Percentiles rank a stretch among this genome's conserved stretches.
These are phyloP conservation scores for Temnothorax nylanderi DNA, from an alignment of 1,140 invertebrate species.

Conservation along the genomic window DNA sequence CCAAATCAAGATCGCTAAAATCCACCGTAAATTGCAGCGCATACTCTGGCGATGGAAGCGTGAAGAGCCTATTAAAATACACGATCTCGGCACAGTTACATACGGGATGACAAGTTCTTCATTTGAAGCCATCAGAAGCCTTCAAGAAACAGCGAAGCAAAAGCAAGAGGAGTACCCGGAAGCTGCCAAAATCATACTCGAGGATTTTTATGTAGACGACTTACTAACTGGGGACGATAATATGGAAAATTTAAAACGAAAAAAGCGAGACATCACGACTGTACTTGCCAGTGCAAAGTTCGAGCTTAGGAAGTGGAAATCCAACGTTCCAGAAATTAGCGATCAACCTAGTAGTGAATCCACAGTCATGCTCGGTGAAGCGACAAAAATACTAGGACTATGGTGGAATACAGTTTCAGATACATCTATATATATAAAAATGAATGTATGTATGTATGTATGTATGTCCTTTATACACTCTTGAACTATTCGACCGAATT, in stretches of 20 bases:
- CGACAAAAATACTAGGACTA: background rate
- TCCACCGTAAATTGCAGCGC: background rate
- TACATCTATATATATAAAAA: too few relatives aligned
- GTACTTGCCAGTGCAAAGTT: background rate
- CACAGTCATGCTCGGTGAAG: background rate
- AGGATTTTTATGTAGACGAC: slow-evolving; percentile 31
- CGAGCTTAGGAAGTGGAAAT: slow-evolving; percentile 6
- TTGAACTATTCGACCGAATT: too few relatives aligned
- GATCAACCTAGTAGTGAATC: background rate
- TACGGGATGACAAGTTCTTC: background rate
- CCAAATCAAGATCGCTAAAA: background rate
- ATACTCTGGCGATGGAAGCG: background rate
- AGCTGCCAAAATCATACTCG: background rate
- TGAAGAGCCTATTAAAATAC: background rate
- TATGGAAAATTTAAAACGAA: background rate
- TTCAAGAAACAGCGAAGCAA: background rate
- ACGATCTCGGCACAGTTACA: background rate
- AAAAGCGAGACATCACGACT: background rate
- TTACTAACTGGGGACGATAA: background rate
- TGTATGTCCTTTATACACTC: too few relatives aligned
- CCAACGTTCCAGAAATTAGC: background rate
- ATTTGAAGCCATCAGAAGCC: background rate
- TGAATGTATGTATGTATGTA: too few relatives aligned
- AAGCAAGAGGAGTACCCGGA: background rate
- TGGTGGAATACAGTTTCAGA: background rate